Conservation (phyloP, 37 sponge, comb jelly and placozoan genomes). For the Axinella damicornis region DNA sequence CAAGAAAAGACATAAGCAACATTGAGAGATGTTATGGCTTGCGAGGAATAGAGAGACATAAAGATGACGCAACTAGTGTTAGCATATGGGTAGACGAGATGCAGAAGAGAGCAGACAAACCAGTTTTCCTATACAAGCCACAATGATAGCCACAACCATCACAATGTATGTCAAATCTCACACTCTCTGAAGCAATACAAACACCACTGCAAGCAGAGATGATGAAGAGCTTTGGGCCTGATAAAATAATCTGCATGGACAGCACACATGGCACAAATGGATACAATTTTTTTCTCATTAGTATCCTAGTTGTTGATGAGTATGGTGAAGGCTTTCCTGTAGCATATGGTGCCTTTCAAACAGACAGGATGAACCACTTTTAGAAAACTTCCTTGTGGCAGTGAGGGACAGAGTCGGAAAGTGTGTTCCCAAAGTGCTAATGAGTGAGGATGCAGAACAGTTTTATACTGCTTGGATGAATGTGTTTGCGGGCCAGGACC, state of each 20-base stretch:
- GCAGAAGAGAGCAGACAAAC: slow-evolving; percentile 12
- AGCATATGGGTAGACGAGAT: slow-evolving; percentile 34
- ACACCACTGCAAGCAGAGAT: no score
- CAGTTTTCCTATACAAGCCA: slow-evolving; percentile 24
- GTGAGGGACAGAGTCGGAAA: no score
- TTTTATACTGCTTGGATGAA: slow-evolving; percentile 67
- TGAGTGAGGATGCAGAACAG: slow-evolving; percentile 62
- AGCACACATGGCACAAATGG: slow-evolving; percentile 46
- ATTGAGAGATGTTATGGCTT: slow-evolving; percentile 29
- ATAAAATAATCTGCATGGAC: slow-evolving; percentile 46
- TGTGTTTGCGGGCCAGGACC: slow-evolving; percentile 42
- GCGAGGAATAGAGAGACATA: slow-evolving; percentile 12
- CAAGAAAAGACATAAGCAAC: slow-evolving; percentile 43
- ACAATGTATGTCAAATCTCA: background rate
- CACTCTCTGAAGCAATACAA: slow-evolving; percentile 1
- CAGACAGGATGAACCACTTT: no score
- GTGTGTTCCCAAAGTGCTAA: no score
- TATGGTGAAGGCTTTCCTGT: slow-evolving; percentile 74
- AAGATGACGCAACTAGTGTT: slow-evolving; percentile 24
- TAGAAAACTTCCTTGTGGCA: no score
- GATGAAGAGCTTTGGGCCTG: no score
- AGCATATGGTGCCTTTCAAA: slow-evolving; percentile 40
- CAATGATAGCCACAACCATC: slow-evolving; percentile 32
- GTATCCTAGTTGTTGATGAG: slow-evolving; percentile 69
- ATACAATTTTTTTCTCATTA: slow-evolving; percentile 33